Base-by-base conservation (phyloP, 37 sponge, comb jelly and placozoan genomes). In the Cladorhizidae sp. region DNA sequence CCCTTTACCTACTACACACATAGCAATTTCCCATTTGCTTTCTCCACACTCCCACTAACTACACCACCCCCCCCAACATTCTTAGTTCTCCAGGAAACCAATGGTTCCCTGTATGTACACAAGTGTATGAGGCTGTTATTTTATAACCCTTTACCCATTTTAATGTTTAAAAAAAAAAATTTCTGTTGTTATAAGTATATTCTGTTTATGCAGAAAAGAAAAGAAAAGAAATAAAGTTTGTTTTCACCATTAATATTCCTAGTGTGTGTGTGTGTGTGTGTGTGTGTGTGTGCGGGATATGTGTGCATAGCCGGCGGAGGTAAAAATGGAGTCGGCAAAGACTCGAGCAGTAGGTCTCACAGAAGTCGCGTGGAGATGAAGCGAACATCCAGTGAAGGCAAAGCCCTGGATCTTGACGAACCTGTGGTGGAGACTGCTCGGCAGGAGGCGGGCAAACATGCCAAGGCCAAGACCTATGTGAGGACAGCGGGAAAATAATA, bases 391-490 rank as follows among this genome's bases (percentile, higher is more conserved):
- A 87, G 87, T 59, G 87, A 81, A 23, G 76, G 75, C 20, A 67
- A 80, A 15, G 76, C 56, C 0, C 61, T 56, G 58, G 87, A 81
- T 8, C 45, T 31, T 38, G 77, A 76, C 6, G 82, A 81, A 31
- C 83, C 71, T 1, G 62, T 56, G 35, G 54, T 68, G 51, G 80
- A 61, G 9, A 14, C 54, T 8, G 51, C 54, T 42, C 54, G 70
- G 2, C 74, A 43, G 18, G 38, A 75, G 26, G 64, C 17, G 43
- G 32, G 50, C 41, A 41, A 42, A 9, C 37, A 63, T 26, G 14
- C 62, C 26, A 77, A 40, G 15, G 88, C 88, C 39, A 88, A 77
- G 64, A 76, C 88, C 21, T 65, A 78, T 82, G 83, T 88, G 33
- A 80, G 83, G n/a, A n/a, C n/a, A n/a, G n/a, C n/a, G n/a, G n/a